A percentile compares a stretch with the other conserved stretches of the same genome.
These are phyloP conservation scores for Dryas iulia DNA, from an alignment of 1,140 invertebrate species.

Conservation along the genomic window DNA sequence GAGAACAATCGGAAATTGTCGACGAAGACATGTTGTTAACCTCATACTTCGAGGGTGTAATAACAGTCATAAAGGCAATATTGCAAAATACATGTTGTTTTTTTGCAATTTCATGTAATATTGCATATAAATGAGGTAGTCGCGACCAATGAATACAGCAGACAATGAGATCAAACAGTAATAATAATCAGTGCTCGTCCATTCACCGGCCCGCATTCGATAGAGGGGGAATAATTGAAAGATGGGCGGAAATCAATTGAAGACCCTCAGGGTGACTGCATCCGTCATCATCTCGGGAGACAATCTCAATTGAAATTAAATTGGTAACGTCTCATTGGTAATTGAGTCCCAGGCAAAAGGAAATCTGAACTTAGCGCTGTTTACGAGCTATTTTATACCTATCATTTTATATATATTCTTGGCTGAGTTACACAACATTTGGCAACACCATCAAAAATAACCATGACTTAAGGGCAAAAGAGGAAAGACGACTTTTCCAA, in stretches of 20 bases:
- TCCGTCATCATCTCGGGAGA: conserved; percentile 58
- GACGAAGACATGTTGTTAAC: conserved; percentile 7
- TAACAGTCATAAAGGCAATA: not conserved
- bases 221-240: conserved; percentile 50
- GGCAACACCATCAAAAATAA: not conserved
- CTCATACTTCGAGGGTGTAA: conserved; percentile 10
- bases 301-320: conserved; percentile 53
- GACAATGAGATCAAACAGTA: conserved; percentile 28
- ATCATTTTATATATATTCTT: no score
- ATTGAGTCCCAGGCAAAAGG: conserved; percentile 13
- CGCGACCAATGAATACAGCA: not conserved
- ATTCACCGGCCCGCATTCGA: conserved; percentile 31
- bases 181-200: conserved; percentile 28
- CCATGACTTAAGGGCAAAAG: no score
- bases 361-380: conserved; percentile 14
- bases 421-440: no score
- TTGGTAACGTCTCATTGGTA: conserved; percentile 44
- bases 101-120: not conserved
- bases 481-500: no score
- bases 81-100: not conserved
- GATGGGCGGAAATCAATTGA: conserved; percentile 56
- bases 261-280: conserved; percentile 48
- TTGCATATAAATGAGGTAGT: not conserved
- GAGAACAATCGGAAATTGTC: conserved; percentile 11
- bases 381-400: not conserved